Percentiles rank a stretch among this genome's conserved stretches.
Conservation (phyloP, 2,797 vertebrate genomes). For the Leucoraja ocellata region DNA sequence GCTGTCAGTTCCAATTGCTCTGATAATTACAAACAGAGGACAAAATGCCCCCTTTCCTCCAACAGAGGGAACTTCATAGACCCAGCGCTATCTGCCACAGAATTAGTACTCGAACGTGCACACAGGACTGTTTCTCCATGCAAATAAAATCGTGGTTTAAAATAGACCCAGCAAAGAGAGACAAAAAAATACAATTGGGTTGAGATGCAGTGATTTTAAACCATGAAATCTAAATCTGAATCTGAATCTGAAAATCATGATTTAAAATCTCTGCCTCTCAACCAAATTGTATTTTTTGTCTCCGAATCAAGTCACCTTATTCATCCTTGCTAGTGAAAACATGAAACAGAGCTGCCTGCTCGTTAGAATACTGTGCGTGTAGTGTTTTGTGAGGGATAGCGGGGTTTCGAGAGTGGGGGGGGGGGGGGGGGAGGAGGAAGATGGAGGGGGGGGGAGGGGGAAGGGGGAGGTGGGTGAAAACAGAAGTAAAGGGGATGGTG, state of each 20-base stretch:
- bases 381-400: background rate
- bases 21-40: conserved; percentile 9
- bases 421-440: background rate
- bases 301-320: background rate
- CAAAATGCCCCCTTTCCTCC: conserved; percentile 19
- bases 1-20: conserved; percentile 6
- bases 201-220: too few relatives aligned
- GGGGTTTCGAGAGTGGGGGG: background rate
- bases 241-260: background rate
- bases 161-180: background rate
- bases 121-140: background rate
- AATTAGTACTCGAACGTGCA: background rate
- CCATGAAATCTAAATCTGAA: too few relatives aligned
- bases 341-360: background rate
- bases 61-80: background rate
- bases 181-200: too few relatives aligned
- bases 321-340: background rate
- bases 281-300: background rate
- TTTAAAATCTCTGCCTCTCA: conserved; percentile 19
- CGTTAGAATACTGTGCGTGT: background rate
- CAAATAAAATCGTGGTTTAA: background rate
- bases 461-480: background rate
- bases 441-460: background rate
- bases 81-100: background rate
- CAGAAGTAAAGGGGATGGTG: background rate